phyloP scores from a whole-genome alignment of 2,797 vertebrate species.

The Leucoraja ocellata region DNA sequence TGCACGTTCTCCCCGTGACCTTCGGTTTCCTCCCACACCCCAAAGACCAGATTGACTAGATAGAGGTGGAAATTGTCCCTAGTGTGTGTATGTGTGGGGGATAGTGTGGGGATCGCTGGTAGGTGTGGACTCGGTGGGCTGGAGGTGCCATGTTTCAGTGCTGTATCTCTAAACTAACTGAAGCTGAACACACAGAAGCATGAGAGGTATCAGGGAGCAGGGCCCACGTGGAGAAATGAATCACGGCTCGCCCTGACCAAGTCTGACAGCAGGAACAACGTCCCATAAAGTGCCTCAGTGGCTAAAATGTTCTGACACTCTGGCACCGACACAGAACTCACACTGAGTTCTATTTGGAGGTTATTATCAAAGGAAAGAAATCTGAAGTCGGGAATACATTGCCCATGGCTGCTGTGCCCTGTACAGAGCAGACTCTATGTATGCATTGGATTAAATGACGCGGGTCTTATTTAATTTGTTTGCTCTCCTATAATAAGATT shows the following conservation, averaged over 20 bases:
- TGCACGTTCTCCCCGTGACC: too few species aligned
- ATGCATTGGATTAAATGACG: background rate
- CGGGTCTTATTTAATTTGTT: background rate
- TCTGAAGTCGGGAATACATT: background rate
- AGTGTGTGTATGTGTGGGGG: too few species aligned
- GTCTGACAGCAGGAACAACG: background rate
- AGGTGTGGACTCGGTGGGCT: too few species aligned
- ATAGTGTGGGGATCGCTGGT: too few species aligned
- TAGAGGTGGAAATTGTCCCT: too few species aligned
- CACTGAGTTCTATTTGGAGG: background rate
- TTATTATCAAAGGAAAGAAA: background rate
- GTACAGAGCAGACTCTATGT: background rate
- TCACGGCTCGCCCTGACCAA: background rate
- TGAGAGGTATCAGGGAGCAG: too few species aligned
- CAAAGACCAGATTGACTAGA: too few species aligned
- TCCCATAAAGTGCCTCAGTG: background rate
- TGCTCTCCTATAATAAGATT: background rate
- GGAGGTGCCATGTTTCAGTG: too few species aligned
- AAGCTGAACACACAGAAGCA: too few species aligned
- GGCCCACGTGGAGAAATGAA: background rate
- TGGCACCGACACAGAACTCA: background rate
- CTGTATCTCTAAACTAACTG: too few species aligned
- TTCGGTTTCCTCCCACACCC: too few species aligned
- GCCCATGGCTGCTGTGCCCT: background rate
- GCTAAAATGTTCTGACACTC: background rate